Percentiles rank a stretch among this genome's conserved stretches.
Evolutionary conservation across 1,140 invertebrate genomes (phyloP).

Genomic region (Eumaeus atala): DNA sequence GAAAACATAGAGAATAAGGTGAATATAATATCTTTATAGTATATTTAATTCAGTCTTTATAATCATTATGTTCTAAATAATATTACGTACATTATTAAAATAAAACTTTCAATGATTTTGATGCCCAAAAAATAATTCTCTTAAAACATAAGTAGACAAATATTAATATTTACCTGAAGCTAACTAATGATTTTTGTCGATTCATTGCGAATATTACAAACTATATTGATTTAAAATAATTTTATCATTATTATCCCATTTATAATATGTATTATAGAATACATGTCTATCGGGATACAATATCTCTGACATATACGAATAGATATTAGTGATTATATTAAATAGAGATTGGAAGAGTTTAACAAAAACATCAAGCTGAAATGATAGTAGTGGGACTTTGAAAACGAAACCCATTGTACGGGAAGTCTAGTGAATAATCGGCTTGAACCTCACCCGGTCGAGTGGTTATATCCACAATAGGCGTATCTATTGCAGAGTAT

Average conservation of each 20-base stretch:
- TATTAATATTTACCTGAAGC: too few species aligned
- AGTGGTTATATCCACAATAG: constrained; percentile 44
- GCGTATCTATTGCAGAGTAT: constrained; percentile 38
- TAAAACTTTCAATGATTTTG: too few species aligned
- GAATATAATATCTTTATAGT: too few species aligned
- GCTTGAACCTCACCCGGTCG: constrained; percentile 62
- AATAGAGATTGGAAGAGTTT: constrained; percentile 42
- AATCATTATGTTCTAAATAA: too few species aligned
- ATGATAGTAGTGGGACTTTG: constrained; percentile 66
- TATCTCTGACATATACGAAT: constrained; percentile 46
- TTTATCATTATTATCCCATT: not conserved
- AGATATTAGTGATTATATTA: constrained; percentile 42
- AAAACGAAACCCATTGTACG: constrained; percentile 65
- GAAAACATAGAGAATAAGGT: too few species aligned
- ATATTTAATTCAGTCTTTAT: too few species aligned
- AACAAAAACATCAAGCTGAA: constrained; percentile 62
- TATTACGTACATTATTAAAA: too few species aligned
- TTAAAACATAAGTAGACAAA: too few species aligned
- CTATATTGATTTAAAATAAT: too few species aligned
- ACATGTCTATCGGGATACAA: constrained; percentile 52
- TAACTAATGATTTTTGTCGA: too few species aligned
- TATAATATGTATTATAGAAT: constrained; percentile 41
- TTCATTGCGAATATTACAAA: too few species aligned
- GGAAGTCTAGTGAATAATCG: constrained; percentile 64
- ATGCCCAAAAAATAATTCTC: too few species aligned